Base-by-base conservation (phyloP, 2,888 invertebrate species). In the Drosophila meridionalis region DNA sequence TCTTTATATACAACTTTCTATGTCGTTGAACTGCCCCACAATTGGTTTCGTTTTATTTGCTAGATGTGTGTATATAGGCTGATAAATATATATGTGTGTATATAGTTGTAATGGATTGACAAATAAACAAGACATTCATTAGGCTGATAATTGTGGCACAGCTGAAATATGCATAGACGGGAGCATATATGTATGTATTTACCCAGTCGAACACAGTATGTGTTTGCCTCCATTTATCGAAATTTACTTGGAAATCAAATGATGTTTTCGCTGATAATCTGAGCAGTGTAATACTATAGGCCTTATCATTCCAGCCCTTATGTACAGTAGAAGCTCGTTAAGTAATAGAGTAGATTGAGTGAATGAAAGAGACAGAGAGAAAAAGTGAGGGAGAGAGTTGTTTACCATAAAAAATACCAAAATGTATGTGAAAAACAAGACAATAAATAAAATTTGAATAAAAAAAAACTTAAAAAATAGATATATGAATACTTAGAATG, bases 21-120 rank as follows among this genome's bases (percentile, higher is more conserved):
- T 74, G 84, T 80, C 84, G 69, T 71, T 84, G 82, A 82, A 84
- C 82, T 66, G 36, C 43, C 38, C n/a, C 43, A 58, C 43, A 67
- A 68, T 80, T 69, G 52, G n/a, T 8, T 34, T 47, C 53, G 42
- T 43, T 53, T 36, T 9, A 28, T 55, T 28, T 34, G 36, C 52
- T 11, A 14, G 6, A 52, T 9, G 38, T 28, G 48, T 34, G 11
- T n/a, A 14, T 20, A 3, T 8, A 30, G 4, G 2, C 4, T 12
- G 1, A n/a, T 34, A 20, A 3, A 14, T 8, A 14, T 47, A 34
- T 6, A 34, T 9, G 2, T 42, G 42, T 4, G 8, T 28, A 32
- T 20, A 2, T n/a, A 12, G 12, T 11, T 50, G n/a, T 14, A 52
- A 32, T 52, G 36, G 9, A 45, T 36, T 38, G 20, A 47, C 14